Percentiles rank a stretch among this genome's conserved stretches.
Conservation (phyloP, 2,113 vertebrate species). For the Hyaena hyaena region DNA sequence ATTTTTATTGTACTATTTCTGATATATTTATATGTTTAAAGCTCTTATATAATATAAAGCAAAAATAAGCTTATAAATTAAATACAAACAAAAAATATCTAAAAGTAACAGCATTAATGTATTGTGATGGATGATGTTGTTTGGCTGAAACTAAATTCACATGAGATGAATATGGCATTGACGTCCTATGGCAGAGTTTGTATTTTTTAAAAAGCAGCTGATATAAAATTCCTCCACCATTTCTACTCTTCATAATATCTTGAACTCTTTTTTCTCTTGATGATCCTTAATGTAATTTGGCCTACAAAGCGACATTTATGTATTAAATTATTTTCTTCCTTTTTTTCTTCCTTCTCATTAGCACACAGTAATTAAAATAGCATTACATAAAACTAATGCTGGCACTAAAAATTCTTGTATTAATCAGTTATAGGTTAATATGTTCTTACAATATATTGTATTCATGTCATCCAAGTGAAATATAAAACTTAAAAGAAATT, state of each 20-base stretch:
- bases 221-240: not conserved
- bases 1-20: conserved; percentile 38
- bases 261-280: not conserved
- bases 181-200: not conserved
- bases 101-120: not conserved
- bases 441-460: not conserved
- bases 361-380: not conserved
- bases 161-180: not conserved
- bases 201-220: not conserved
- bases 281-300: not conserved
- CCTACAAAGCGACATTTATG: not conserved
- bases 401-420: not conserved
- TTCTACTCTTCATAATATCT: not conserved
- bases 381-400: not conserved
- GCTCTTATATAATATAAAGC: not conserved
- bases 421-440: not conserved
- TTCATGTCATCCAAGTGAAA: not conserved
- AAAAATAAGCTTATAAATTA: conserved; percentile 53
- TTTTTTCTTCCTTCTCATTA: not conserved
- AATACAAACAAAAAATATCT: conserved; percentile 30
- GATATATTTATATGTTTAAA: conserved; percentile 44
- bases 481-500: not conserved
- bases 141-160: conserved; percentile 19
- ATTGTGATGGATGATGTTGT: not conserved
- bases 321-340: conserved; percentile 15